Evolutionary conservation across 2,888 invertebrate genomes (phyloP), one percentile per base, ranked within the genome.

Genomic region (Ashinkailepas kermadecensis): DNA sequence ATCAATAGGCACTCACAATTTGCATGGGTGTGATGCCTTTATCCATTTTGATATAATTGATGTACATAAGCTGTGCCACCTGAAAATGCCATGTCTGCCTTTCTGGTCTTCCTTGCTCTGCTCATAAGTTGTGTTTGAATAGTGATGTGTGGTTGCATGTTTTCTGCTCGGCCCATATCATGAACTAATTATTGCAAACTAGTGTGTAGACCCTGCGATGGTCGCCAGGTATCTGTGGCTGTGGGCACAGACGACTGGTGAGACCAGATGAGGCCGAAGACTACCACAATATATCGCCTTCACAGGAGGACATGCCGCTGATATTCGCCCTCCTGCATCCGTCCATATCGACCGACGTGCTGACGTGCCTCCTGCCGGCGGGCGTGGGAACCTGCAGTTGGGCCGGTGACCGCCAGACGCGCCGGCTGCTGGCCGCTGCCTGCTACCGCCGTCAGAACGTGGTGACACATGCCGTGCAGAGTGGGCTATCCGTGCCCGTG

Each of bases 291-390:
- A 4, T 12, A 12, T 25, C 74, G 21, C 57, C 23, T 18, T 83
- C 82, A n/a, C 70, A 84, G 84, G 78, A 56, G 80, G 84, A 84
- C 70, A 84, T 84, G 84, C 84, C 84, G 7, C 84, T 84, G 54
- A 65, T 84, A 15, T 84, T 84, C 82, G 82, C 83, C 62, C 83
- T 84, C 23, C 78, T 84, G 62, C 81, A 81, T 23, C 23, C 82
- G 18, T 82, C 81, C 23, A 82, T 64, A 13, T 80, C 84, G n/a
- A 67, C 81, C 1, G 79, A 25, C 25, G 82, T 84, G 13, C 79
- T 84, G 18, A 64, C 81, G 67, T 82, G 82, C 21, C 81, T 84
- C 39, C 70, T 84, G 23, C 84, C 84, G 11, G 70, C 70, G 15
- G 39, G 18, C 12, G 6, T 70, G 7, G 15, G 70, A 11, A 25